Evolutionary conservation across 2,797 vertebrate species (phyloP), one percentile per base, ranked within the genome.

Genomic region (Orestias chungarensis): DNA sequence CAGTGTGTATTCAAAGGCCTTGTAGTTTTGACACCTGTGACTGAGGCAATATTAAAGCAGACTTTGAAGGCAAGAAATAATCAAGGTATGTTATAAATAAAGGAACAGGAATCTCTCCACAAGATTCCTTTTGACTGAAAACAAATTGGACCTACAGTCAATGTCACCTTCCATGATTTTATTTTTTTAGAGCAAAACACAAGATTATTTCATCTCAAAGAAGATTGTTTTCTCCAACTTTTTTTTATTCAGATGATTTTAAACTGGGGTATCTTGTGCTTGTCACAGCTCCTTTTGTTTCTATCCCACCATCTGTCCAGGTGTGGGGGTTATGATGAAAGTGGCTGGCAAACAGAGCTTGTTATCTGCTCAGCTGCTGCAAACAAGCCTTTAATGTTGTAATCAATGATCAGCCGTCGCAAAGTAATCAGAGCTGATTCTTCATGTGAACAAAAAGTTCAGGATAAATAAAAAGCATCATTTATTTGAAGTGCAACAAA

Each of bases 51-150:
- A 90, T 88, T 90, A 91, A 90, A 81, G 84, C 82, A 77, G 65
- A 83, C 91, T 93, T 93, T 93, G 92, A 91, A 91, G 92, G 75
- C 82, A 74, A 85, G 83, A 81, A 90, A 93, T 91, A 93, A 92
- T 91, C 88, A 91, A 90, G 86, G 82, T 82, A 81, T 86, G 88
- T 74, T 88, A 83, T 82, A 62, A 86, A 83, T 17, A 42, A 31
- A 54, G 29, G 47, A 72, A 18, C 50, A 82, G 68, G 82, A 88
- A 85, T 87, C 76, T 76, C 66, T 14, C 79, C 81, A 79, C 82
- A 85, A 75, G 76, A 84, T 91, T 90, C 80, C 87, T 64, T 86
- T 68, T 88, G 88, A 93, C 88, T 84, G 88, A 87, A 93, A 92
- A 92, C 90, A 93, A 93, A 93, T 90, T 91, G 90, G 83, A 85